These are phyloP conservation scores for Elachura formosa DNA, from an alignment of 2,113 vertebrate genomes.

Conservation along the genomic window DNA sequence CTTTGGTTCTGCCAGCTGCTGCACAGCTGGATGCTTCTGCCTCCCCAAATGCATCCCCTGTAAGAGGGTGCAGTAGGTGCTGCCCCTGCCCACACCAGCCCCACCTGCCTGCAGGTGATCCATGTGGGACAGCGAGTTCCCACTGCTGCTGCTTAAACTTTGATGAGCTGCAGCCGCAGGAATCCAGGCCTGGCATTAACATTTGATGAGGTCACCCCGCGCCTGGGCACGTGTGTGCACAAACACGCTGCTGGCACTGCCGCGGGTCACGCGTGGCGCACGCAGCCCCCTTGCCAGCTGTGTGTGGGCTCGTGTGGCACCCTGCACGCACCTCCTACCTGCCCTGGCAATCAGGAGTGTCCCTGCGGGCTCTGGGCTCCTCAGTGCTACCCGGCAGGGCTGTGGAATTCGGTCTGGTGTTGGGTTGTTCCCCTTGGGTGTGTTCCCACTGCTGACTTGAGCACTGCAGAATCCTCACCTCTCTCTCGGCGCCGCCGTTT, in stretches of 20 bases:
- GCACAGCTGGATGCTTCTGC: neutral
- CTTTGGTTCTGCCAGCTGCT: neutral
- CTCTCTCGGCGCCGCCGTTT: neutral
- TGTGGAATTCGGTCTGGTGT: neutral
- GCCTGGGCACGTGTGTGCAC: neutral
- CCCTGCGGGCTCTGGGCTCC: neutral
- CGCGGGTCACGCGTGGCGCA: neutral
- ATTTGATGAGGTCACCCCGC: slow-evolving; percentile 69
- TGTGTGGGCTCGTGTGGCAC: neutral
- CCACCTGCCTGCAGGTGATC: neutral
- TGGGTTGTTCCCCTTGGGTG: accelerated
- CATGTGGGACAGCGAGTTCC: slow-evolving; percentile 65
- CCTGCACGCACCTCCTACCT: accelerated
- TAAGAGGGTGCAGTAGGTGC: accelerated
- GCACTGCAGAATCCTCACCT: neutral
- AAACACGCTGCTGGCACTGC: neutral
- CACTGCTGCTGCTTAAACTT: slow-evolving; percentile 77
- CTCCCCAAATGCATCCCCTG: neutral
- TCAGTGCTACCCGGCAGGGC: neutral
- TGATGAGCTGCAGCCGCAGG: slow-evolving; percentile 74
- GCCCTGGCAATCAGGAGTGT: accelerated
- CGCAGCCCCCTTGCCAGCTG: accelerated
- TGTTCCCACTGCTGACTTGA: accelerated
- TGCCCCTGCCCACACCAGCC: neutral
- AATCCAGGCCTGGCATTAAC: slow-evolving; percentile 79